A percentile compares a stretch with the other conserved stretches of the same genome.
phyloP scores from a whole-genome alignment of 1,140 invertebrate species.

The Caenorhabditis latens region DNA sequence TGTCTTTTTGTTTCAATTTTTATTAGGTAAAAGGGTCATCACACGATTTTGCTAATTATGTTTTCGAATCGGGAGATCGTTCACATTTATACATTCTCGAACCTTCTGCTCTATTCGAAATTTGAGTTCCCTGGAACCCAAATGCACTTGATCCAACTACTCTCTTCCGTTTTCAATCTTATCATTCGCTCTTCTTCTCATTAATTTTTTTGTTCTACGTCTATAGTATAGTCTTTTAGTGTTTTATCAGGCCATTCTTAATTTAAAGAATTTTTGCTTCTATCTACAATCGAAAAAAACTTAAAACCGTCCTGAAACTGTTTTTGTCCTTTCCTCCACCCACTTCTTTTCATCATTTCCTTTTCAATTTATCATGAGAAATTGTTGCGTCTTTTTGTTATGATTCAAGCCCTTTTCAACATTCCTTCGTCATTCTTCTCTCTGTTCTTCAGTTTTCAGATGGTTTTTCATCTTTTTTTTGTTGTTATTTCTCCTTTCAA shows the following conservation, averaged over 20 bases:
- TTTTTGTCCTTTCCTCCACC: not conserved
- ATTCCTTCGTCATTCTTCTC: constrained; percentile 11
- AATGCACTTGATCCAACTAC: too few species aligned
- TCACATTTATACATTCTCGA: too few species aligned
- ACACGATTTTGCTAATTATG: not conserved
- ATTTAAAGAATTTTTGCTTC: too few species aligned
- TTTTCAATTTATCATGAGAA: constrained; percentile 35
- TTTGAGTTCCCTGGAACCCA: too few species aligned
- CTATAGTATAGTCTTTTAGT: not conserved
- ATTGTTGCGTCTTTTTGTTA: not conserved
- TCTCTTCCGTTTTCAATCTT: not conserved
- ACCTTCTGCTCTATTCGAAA: too few species aligned
- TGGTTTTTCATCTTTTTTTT: constrained; percentile 5
- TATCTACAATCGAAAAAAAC: too few species aligned
- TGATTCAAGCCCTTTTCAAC: not conserved
- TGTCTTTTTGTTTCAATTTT: constrained; percentile 2
- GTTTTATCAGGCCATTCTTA: not conserved
- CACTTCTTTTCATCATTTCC: not conserved
- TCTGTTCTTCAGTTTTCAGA: constrained; percentile 6
- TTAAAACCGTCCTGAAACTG: too few species aligned
- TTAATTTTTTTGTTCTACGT: not conserved
- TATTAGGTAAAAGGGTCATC: not conserved
- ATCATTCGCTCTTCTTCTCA: not conserved
- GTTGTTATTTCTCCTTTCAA: not conserved
- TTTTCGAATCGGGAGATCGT: too few species aligned